Percentiles rank a stretch among this genome's conserved stretches.
phyloP scores from a whole-genome alignment of 2,797 vertebrate species.

The Valencia hispanica region DNA sequence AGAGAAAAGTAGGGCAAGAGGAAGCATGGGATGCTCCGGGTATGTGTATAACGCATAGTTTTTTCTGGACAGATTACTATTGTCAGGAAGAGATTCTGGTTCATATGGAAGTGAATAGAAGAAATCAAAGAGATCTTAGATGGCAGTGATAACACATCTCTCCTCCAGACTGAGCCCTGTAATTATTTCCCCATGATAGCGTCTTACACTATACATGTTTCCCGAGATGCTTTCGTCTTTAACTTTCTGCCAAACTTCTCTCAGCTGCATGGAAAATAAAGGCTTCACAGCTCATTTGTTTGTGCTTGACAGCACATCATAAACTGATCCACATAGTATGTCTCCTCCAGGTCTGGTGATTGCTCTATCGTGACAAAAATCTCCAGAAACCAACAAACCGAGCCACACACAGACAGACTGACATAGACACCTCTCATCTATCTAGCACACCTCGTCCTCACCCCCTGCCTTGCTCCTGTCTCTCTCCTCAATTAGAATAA shows the following conservation, averaged over 20 bases:
- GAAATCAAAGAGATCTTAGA: conserved; percentile 71
- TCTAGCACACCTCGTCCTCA: conserved; percentile 59
- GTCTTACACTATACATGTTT: conserved; percentile 26
- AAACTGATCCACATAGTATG: conserved; percentile 49
- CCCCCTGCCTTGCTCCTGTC: conserved; percentile 76
- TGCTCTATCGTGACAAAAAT: conserved; percentile 63
- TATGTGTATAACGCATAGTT: conserved; percentile 17
- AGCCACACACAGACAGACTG: conserved; percentile 8
- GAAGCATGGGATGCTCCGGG: conserved; percentile 35
- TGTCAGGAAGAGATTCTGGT: conserved; percentile 57
- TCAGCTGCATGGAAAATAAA: conserved; percentile 53
- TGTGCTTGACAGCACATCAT: conserved; percentile 63
- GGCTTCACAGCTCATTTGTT: conserved; percentile 65
- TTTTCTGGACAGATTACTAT: conserved; percentile 64
- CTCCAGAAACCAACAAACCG: conserved; percentile 52
- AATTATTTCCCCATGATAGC: conserved; percentile 67
- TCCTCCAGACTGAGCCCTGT: conserved; percentile 62
- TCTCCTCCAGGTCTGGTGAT: conserved; percentile 53
- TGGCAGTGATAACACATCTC: conserved; percentile 66
- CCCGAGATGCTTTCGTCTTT: conserved; percentile 38
- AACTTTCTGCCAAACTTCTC: conserved; percentile 69
- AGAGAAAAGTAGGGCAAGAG: conserved; percentile 61
- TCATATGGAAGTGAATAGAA: conserved; percentile 64
- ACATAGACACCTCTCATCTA: conserved; percentile 45
- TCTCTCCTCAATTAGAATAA: conserved; percentile 84